These are phyloP conservation scores for Bagarius yarrelli DNA, from an alignment of 2,113 vertebrate genomes.

Conservation along the genomic window DNA sequence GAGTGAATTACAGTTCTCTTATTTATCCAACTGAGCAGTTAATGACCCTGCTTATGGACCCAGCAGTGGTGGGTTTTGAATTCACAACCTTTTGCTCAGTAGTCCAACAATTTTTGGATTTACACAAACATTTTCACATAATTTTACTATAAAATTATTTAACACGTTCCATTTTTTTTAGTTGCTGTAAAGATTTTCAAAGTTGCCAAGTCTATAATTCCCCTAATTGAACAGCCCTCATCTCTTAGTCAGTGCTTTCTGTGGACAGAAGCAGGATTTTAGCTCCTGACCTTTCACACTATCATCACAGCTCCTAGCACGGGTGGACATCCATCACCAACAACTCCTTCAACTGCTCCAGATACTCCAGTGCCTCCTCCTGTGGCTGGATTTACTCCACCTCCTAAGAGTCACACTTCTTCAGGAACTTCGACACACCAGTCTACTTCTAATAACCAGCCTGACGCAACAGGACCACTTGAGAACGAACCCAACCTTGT, in stretches of 20 bases:
- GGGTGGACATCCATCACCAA: conserved; percentile 27
- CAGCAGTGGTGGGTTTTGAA: too few relatives aligned
- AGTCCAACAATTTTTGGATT: too few relatives aligned
- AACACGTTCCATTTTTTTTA: too few relatives aligned
- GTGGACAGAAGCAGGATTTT: not conserved
- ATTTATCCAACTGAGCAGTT: too few relatives aligned
- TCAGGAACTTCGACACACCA: conserved; percentile 42
- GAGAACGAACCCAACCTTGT: conserved; percentile 66
- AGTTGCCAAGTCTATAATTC: too few relatives aligned
- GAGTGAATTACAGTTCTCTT: too few relatives aligned
- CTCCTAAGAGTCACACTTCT: conserved; percentile 48
- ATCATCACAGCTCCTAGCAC: conserved; percentile 42
- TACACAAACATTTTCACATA: too few relatives aligned
- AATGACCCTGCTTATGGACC: too few relatives aligned
- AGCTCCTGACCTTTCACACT: not conserved
- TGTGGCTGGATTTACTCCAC: conserved; percentile 48
- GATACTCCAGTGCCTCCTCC: conserved; percentile 63
- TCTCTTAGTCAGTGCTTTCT: not conserved
- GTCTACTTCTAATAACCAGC: conserved; percentile 2
- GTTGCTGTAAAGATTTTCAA: too few relatives aligned
- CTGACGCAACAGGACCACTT: conserved; percentile 44
- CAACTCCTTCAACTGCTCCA: conserved; percentile 47
- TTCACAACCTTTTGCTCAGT: too few relatives aligned
- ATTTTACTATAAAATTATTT: too few relatives aligned
- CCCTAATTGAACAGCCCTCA: not conserved